Conservation (phyloP, 2,888 invertebrate genomes). For the Electrophaes corylata region DNA sequence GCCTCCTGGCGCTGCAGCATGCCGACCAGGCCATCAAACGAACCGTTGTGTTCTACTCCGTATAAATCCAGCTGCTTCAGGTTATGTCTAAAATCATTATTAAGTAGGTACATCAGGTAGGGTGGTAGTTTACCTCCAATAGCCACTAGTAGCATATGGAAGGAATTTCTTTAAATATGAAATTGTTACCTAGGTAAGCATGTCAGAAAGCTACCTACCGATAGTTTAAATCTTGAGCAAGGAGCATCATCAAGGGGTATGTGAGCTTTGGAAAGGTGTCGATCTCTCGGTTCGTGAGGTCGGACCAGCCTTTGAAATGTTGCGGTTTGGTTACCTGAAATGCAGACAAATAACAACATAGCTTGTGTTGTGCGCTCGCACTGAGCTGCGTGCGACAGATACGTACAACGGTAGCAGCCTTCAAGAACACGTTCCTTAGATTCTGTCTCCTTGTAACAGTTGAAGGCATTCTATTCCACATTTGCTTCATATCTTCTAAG, state of each 20-base stretch:
- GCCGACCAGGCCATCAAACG: constrained; percentile 84
- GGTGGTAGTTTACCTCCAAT: no score
- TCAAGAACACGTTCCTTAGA: constrained; percentile 56
- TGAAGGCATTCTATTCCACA: constrained; percentile 53
- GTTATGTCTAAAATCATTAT: constrained; percentile 54
- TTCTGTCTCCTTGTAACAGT: constrained; percentile 59
- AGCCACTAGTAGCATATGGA: no score
- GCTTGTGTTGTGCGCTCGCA: no score
- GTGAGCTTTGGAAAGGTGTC: constrained; percentile 72
- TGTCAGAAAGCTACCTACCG: no score
- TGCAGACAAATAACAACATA: no score
- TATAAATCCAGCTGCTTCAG: constrained; percentile 69
- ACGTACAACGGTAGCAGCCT: constrained; percentile 60
- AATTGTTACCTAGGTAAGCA: background rate
- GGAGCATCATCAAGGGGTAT: constrained; percentile 66
- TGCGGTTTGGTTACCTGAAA: constrained; percentile 62
- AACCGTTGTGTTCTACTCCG: constrained; percentile 83
- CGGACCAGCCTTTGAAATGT: constrained; percentile 66
- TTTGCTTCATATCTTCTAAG: constrained; percentile 37
- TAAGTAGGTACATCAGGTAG: no score
- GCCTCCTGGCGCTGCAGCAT: constrained; percentile 80
- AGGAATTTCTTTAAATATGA: background rate
- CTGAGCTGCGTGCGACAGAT: no score
- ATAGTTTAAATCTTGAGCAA: constrained; percentile 64
- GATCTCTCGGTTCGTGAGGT: constrained; percentile 61